Percentiles rank a stretch among this genome's conserved stretches.
Conservation (phyloP, 2,888 invertebrate species). For the Aradus depressus region DNA sequence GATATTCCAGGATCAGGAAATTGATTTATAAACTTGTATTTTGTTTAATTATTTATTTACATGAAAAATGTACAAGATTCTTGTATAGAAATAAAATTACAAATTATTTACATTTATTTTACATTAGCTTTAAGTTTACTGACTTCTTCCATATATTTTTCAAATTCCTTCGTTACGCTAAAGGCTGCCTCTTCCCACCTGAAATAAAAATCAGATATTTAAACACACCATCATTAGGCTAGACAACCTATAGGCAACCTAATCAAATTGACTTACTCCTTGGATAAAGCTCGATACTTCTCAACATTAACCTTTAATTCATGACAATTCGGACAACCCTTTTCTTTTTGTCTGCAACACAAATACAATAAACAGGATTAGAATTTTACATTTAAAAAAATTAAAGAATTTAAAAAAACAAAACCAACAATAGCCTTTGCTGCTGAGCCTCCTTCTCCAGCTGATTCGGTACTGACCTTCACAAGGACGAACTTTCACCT, state of each 20-base stretch:
- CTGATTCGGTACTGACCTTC: too few species aligned
- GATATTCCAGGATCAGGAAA: too few species aligned
- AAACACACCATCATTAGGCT: too few species aligned
- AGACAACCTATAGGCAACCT: too few species aligned
- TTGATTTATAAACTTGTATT: too few species aligned
- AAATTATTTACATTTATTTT: too few species aligned
- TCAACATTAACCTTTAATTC: slow-evolving; percentile 21
- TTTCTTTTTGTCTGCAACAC: slow-evolving; percentile 12
- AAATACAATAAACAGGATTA: background rate
- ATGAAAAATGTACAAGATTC: too few species aligned
- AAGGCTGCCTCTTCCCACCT: slow-evolving; percentile 25
- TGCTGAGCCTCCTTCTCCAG: too few species aligned
- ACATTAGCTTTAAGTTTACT: slow-evolving; percentile 14
- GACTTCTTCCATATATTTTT: slow-evolving; percentile 20
- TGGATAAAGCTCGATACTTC: slow-evolving; percentile 21
- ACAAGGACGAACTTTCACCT: too few species aligned
- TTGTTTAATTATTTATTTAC: too few species aligned
- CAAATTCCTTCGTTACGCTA: slow-evolving; percentile 22
- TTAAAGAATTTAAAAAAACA: background rate
- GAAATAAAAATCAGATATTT: background rate
- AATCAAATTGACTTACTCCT: slow-evolving; percentile 24
- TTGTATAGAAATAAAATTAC: too few species aligned
- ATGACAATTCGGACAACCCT: slow-evolving; percentile 17
- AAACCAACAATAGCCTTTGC: too few species aligned
- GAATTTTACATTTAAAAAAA: background rate